Base-by-base conservation (phyloP, 2,797 vertebrate genomes). In the Esox lucius region DNA sequence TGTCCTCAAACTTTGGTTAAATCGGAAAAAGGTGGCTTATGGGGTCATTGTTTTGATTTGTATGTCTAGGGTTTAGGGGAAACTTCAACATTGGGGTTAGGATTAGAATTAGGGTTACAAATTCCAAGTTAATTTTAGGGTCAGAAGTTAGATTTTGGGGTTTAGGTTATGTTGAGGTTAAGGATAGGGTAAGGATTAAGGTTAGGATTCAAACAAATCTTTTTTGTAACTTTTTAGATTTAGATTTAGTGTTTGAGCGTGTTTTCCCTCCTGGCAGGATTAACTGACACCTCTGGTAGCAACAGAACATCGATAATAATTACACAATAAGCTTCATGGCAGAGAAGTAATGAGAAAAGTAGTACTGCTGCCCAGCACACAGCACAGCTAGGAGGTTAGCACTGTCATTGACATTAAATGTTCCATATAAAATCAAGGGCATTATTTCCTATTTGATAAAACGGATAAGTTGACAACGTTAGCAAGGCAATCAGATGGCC, bases 351-450 rank as follows among this genome's bases (percentile, higher is more conserved):
- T 81, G 49, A 64, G 33, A 79, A 82, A 77, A 5, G 42, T 28
- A 66, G 53, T 56, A 26, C 42, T 76, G 48, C 80, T 80, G 82
- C 68, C 74, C 78, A 74, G 72, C 26, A 0, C 51, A 77, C 39
- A 65, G 33, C n/a, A 16, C 28, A 35, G 66, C 22, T 68, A 76
- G 61, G 24, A 75, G 76, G 79, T 83, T 71, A 28, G 80, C 78
- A 84, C 78, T 81, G 73, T 81, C 84, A 87, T 87, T 84, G 79
- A 83, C 84, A 83, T 74, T 19, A 31, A 51, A 62, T 80, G 16
- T 9, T 70, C 81, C 79, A 46, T 16, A 24, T 74, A 72, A 15
- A 69, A 77, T 74, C 69, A 74, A 48, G 15, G 24, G 15, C n/a
- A 64, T 81, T 51, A 66, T 51, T 87, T 68, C 76, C 62, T 68